Evolutionary conservation across 2,797 vertebrate genomes (phyloP).

Genomic region (Phrynocephalus guinanensis): DNA sequence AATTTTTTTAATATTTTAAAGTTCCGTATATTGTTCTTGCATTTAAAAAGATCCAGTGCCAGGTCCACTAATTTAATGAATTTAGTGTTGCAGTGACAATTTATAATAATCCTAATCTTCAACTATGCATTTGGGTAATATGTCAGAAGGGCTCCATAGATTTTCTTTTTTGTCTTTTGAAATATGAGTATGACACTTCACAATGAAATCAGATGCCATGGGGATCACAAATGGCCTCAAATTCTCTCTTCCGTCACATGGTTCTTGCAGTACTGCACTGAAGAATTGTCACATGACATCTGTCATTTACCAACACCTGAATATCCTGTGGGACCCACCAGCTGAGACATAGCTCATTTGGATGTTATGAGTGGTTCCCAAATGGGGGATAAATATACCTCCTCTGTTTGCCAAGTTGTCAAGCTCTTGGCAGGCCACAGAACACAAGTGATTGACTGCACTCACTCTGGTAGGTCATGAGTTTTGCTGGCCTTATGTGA

Average conservation of each 20-base stretch:
- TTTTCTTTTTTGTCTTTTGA: not conserved
- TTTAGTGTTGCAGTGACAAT: not conserved
- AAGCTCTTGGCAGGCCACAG: not conserved
- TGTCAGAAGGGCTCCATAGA: not conserved
- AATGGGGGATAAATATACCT: not conserved
- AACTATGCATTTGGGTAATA: not conserved
- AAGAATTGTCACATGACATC: not conserved
- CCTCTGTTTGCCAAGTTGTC: not conserved
- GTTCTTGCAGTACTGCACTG: conserved; percentile 3
- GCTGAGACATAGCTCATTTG: not conserved
- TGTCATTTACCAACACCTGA: not conserved
- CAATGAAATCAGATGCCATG: not conserved
- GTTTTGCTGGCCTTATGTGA: no score
- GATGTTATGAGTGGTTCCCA: not conserved
- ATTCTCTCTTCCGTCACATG: not conserved
- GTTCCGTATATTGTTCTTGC: not conserved
- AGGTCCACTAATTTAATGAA: not conserved
- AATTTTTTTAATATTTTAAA: not conserved
- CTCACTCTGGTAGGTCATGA: no score
- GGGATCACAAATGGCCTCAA: not conserved
- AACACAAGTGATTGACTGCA: not conserved
- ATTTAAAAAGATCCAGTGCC: not conserved
- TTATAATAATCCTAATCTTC: not conserved
- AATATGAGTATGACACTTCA: not conserved
- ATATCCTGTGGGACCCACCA: not conserved